Base-by-base conservation (phyloP, 2,888 invertebrate genomes). In the Imbricaverruca yamaguchii region DNA sequence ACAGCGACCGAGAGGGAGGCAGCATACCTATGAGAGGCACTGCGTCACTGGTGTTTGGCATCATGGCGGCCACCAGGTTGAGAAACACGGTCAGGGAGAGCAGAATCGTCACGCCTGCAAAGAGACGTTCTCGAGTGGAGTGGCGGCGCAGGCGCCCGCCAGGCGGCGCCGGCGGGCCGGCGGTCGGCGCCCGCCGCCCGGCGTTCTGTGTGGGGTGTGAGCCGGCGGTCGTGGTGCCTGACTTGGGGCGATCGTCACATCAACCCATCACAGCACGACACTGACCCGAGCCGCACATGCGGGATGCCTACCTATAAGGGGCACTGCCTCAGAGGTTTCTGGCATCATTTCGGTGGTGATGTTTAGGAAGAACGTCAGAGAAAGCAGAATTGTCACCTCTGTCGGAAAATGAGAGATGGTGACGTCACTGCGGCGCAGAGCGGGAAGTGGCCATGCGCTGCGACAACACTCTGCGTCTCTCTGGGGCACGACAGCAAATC, bases 21-120 rank as follows among this genome's bases (percentile, higher is more conserved):
- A 74, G 74, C 74, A 53, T 74, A 96, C 98, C 98, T 94, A 98
- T 95, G 89, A 98, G 92, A 89, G 98, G 98, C 90, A 98, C 94
- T 88, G 98, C 97, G 90, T 98, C 98, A 89, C 98, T 98, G 89
- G 98, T 97, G 91, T 95, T 95, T 89, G 98, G 96, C 92, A 97
- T 94, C 90, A 95, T 96, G 92, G 97, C 96, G 86, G 96, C 95
- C 88, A 97, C 96, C 91, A 97, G 93, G 91, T 96, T 95, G 90
- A 96, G 93, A 92, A 97, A 97, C 89, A 97, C 96, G 90, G 96
- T 97, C 91, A 97, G 92, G 89, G 97, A 97, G 89, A 97, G 93
- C 89, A 96, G 93, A 89, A 96, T 96, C 89, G 95, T 96, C 90
- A 96, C 95, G 91, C 95, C 96, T 96, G 93, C 89, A 92, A 90